Evolutionary conservation across 2,113 vertebrate species (phyloP), one percentile per base, ranked within the genome.

Genomic region (Rhynchopsitta pachyrhyncha): DNA sequence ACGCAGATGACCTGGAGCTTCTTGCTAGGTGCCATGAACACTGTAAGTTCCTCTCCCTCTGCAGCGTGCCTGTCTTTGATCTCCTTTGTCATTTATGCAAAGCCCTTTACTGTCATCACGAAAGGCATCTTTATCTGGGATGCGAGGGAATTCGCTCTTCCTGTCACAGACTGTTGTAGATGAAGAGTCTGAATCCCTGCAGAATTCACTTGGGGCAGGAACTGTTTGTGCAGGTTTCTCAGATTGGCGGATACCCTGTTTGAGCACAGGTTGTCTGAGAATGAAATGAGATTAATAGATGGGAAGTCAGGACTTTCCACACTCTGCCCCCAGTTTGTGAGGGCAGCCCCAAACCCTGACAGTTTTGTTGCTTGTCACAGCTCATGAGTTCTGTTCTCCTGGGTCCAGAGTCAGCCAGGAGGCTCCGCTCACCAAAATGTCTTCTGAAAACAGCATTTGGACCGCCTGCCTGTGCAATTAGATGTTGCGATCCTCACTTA

Each of bases 11-110:
- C 97, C 97, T 99, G 96, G 98, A 99, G 97, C 98, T 98, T 33
- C 98, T 99, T 90, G 98, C 98, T 64, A 98, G 98, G 96, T 99
- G 98, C 98, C 98, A 99, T 91, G 98, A 99, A 96, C 98, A 99
- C 94, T 95, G 98, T 99, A 95, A 98, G 98, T 98, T 82, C 20
- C 70, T 90, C 81, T 93, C 55, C 70, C 17, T 55, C 85, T 93
- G 55, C 77, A 82, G 6, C 5, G 0, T 71, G 47, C 77, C 37
- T 46, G 64, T 62, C 60, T 93, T 87, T 87, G 53, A 81, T 79
- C 76, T 74, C 47, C 0, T 52, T 47, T 91, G 82, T 78, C 59
- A 29, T 18, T 77, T 7, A 3, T 76, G 41, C 37, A 75, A 79
- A 90, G 68, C 44, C 44, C 83, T 88, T 37, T 29, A 10, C 15